Conservation (phyloP, 2,113 vertebrate genomes). For the Theristicus caerulescens region DNA sequence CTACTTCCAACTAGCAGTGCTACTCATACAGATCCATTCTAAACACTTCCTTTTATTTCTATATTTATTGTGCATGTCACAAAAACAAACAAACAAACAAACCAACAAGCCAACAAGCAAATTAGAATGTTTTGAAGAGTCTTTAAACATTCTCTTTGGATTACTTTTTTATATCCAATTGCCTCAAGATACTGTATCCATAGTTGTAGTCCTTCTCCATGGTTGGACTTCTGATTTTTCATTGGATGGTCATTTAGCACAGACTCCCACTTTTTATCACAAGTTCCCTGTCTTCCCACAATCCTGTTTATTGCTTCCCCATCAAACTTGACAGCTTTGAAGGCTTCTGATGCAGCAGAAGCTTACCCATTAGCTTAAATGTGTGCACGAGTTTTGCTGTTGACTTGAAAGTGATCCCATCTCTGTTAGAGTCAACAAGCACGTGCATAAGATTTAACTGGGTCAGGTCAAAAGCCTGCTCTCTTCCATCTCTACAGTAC, state of each 20-base stretch:
- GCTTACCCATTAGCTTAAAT: background rate
- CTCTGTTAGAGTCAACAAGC: background rate
- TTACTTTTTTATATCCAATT: background rate
- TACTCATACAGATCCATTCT: background rate
- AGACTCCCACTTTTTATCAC: background rate
- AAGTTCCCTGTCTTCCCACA: background rate
- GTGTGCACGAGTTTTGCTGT: background rate
- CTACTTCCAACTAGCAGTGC: background rate
- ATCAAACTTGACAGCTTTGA: background rate
- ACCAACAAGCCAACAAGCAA: background rate
- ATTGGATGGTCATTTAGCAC: background rate
- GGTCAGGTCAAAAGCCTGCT: background rate
- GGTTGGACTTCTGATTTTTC: background rate
- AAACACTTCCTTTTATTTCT: background rate
- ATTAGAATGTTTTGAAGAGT: background rate
- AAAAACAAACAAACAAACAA: background rate
- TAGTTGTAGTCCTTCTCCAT: background rate
- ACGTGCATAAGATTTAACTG: fast-evolving
- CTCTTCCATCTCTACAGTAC: background rate
- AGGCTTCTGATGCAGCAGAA: background rate
- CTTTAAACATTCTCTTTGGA: background rate
- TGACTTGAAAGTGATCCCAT: background rate
- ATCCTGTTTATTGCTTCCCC: background rate
- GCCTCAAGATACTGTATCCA: background rate
- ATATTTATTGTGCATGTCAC: background rate